A percentile compares a stretch with the other conserved stretches of the same genome.
Evolutionary conservation across 2,113 vertebrate genomes (phyloP).

Genomic region (Mugil cephalus): DNA sequence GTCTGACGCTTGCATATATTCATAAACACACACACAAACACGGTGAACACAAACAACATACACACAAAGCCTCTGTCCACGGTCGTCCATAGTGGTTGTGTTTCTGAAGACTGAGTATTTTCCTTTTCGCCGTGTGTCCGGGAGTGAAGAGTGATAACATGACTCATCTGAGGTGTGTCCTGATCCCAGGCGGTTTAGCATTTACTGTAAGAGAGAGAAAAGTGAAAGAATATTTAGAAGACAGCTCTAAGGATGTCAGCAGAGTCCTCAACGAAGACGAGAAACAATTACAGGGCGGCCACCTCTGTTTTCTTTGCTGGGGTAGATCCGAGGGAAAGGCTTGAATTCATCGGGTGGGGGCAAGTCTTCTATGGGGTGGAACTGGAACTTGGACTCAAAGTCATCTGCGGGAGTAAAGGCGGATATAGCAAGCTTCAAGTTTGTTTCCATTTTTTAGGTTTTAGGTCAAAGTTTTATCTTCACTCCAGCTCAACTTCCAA

Average conservation of each 20-base stretch:
- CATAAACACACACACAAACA: neutral
- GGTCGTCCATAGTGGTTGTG: conserved; percentile 8
- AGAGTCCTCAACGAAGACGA: neutral
- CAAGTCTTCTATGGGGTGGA: conserved; percentile 95
- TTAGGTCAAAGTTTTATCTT: neutral
- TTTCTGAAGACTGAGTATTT: conserved; percentile 6
- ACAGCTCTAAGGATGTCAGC: neutral
- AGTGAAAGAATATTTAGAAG: neutral
- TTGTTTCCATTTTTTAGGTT: neutral
- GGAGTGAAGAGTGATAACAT: conserved; percentile 12
- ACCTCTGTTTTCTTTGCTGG: conserved; percentile 94
- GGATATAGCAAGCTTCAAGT: neutral
- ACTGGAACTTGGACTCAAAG: conserved; percentile 98
- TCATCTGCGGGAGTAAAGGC: conserved; percentile 84
- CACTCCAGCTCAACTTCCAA: neutral
- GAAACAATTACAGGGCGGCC: neutral
- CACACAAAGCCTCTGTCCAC: conserved; percentile 17
- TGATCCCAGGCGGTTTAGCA: conserved; percentile 84
- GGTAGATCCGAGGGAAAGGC: conserved; percentile 92
- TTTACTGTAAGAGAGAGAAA: conserved; percentile 80
- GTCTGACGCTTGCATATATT: conserved; percentile 40
- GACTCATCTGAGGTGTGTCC: conserved; percentile 85
- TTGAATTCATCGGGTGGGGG: conserved; percentile 95
- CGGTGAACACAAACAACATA: conserved; percentile 22
- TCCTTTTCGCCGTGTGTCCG: neutral